A percentile compares a stretch with the other conserved stretches of the same genome.
Evolutionary conservation across 2,888 invertebrate species (phyloP).

Genomic region (Hetaerina titia): DNA sequence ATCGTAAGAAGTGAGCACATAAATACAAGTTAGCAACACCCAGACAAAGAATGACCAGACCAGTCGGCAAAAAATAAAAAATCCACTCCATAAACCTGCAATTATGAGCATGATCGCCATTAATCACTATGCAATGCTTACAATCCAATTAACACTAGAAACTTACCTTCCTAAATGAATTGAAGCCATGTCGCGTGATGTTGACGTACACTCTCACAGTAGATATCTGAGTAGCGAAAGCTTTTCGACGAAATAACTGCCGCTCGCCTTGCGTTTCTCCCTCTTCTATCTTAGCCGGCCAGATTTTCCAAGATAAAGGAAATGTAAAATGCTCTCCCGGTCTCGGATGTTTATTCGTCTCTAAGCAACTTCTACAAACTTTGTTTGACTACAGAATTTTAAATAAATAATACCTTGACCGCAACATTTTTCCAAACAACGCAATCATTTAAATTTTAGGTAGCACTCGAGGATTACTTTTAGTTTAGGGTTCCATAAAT

Average conservation of each 20-base stretch:
- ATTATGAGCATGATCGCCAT: background rate
- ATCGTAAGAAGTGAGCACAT: background rate
- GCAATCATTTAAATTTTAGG: background rate
- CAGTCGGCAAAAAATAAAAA: background rate
- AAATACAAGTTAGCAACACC: background rate
- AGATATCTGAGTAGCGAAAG: slow-evolving; percentile 34
- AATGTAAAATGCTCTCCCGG: background rate
- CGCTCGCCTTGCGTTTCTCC: slow-evolving; percentile 43
- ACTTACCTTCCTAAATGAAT: slow-evolving; percentile 33
- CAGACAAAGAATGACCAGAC: background rate
- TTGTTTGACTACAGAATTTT: background rate
- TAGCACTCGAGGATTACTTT: background rate
- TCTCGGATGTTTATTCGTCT: background rate
- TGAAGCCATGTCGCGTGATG: slow-evolving; percentile 36
- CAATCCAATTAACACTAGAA: background rate
- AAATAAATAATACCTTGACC: background rate
- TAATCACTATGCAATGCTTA: too few relatives aligned
- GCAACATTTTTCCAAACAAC: background rate
- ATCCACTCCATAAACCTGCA: background rate
- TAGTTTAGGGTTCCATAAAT: background rate
- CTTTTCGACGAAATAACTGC: slow-evolving; percentile 53
- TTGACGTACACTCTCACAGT: slow-evolving; percentile 54
- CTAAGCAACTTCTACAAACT: background rate
- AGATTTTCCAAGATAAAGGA: background rate
- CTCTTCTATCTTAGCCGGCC: slow-evolving; percentile 14